Evolutionary conservation across 2,113 vertebrate genomes (phyloP), one percentile per base, ranked within the genome.

Genomic region (Semicossyphus pulcher): DNA sequence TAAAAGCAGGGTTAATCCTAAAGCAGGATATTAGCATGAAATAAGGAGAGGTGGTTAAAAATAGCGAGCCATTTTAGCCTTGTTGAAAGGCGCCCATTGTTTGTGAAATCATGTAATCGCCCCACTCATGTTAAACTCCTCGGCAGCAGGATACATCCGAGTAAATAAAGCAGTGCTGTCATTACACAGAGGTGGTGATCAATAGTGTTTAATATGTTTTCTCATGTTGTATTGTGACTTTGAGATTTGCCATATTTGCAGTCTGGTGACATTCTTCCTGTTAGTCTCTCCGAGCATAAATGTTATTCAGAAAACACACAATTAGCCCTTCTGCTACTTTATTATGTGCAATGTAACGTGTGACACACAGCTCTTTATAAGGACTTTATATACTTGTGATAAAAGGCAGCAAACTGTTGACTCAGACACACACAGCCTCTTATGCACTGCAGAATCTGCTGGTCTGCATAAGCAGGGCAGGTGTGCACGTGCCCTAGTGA

Each of bases 51-150:
- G 63, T 86, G 65, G 85, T 64, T 92, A 91, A 92, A 92, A 82
- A 93, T 92, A 93, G 83, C 75, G 49, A n/a, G 28, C 0, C 3
- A 25, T 67, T 84, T 71, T 37, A 65, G 39, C 57, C 41, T 25
- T 31, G 41, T 51, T 91, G 72, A 90, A 91, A 84, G 53, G 83
- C 10, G 36, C 54, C 64, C 78, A 87, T 92, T 92, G 87, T 92
- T 34, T 70, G 1, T 5, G 31, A 65, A 57, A 57, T 86, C 59
- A 84, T 78, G 71, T 78, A 89, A 92, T 70, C 34, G 0, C 18
- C 39, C 39, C 28, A 5, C 25, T 88, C 26, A n/a, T 71, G 51
- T 54, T 72, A 71, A 78, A 21, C 45, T 45, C 41, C 59, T 78
- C 28, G 31, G 48, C 21, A 41, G 36, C 16, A 66, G 10, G 42